These are phyloP conservation scores for Palythoa grandiflora DNA, from an alignment of 92 coral and sea anemone species.

Conservation along the genomic window DNA sequence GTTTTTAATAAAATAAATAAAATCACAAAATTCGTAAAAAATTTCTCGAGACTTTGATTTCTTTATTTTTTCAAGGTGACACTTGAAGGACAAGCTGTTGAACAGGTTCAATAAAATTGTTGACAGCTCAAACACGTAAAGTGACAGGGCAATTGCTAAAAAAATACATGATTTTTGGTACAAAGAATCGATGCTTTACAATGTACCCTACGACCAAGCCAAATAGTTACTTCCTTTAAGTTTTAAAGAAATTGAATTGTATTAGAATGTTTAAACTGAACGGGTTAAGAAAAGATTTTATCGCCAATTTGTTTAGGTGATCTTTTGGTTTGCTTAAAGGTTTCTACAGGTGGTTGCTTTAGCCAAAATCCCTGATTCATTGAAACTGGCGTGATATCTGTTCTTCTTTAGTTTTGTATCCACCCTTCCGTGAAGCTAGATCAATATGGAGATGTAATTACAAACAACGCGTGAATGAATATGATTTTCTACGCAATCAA, in stretches of 20 bases:
- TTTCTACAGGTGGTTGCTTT: conserved; percentile 4
- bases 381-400: background rate
- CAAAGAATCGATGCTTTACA: background rate
- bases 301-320: background rate
- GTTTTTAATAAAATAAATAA: background rate
- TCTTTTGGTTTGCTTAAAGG: background rate
- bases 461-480: conserved; percentile 13
- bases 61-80: background rate
- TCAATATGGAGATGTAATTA: conserved; percentile 25
- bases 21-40: background rate
- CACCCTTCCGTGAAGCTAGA: conserved; percentile 1
- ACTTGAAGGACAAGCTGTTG: background rate
- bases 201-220: background rate
- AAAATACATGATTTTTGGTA: background rate
- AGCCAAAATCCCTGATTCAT: background rate
- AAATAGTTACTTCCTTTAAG: background rate
- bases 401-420: background rate
- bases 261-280: background rate
- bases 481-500: conserved; percentile 9
- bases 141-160: background rate
- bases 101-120: conserved; percentile 21
- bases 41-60: background rate
- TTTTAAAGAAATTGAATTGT: background rate
- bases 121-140: conserved; percentile 1
- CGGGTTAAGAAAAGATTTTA: background rate